A percentile compares a stretch with the other conserved stretches of the same genome.
These are phyloP conservation scores for Molanna angustata DNA, from an alignment of 2,888 invertebrate genomes.

Conservation along the genomic window DNA sequence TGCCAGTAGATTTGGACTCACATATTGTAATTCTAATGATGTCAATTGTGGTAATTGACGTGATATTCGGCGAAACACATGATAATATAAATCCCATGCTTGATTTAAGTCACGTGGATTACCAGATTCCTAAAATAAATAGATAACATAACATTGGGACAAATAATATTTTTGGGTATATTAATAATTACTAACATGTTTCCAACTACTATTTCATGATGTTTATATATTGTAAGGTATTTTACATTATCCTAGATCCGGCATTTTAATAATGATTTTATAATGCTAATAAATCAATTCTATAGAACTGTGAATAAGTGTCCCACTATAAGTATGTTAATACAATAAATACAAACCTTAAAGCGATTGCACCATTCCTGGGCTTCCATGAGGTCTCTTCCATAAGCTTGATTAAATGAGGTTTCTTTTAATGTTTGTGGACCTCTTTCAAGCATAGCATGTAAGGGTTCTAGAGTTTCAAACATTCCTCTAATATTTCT, in stretches of 20 bases:
- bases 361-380: conserved; percentile 94
- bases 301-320: too few species aligned
- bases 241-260: too few species aligned
- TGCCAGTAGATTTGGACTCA: conserved; percentile 85
- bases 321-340: neutral
- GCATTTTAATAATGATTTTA: too few species aligned
- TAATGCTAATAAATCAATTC: too few species aligned
- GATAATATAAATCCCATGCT: conserved; percentile 99
- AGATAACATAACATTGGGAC: neutral
- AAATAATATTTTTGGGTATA: too few species aligned
- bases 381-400: conserved; percentile 90
- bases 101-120: conserved; percentile 82
- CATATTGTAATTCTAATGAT: conserved; percentile 90
- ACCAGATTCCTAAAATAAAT: conserved; percentile 13
- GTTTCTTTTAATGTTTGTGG: conserved; percentile 96
- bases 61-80: conserved; percentile 95
- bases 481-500: conserved; percentile 96
- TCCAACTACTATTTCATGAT: too few species aligned
- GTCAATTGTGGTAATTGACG: conserved; percentile 91
- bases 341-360: conserved; percentile 47
- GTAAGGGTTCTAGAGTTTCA: conserved; percentile 90
- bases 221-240: too few species aligned
- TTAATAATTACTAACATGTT: too few species aligned
- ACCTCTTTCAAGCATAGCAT: conserved; percentile 89
- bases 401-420: conserved; percentile 95